A percentile compares a stretch with the other conserved stretches of the same genome.
Conservation (phyloP, 2,888 invertebrate genomes). For the Drosophila ochracea region DNA sequence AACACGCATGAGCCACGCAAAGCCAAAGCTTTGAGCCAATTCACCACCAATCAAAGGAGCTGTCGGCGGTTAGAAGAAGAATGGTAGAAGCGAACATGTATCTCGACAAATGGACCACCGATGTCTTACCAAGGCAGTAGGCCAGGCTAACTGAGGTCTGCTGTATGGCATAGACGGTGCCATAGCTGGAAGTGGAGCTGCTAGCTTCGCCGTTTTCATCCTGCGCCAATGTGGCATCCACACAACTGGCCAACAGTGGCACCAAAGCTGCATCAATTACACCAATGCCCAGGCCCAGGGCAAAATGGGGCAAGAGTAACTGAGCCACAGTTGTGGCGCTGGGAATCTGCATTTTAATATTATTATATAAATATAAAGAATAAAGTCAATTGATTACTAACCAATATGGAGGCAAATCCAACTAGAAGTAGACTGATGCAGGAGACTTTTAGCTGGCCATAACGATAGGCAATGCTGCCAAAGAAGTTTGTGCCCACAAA, state of each 20-base stretch:
- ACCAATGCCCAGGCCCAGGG: slow-evolving; percentile 92
- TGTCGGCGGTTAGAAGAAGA: slow-evolving; percentile 65
- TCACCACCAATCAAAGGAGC: slow-evolving; percentile 92
- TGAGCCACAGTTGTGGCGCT: slow-evolving; percentile 88
- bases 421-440: slow-evolving; percentile 88
- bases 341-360: slow-evolving; percentile 86
- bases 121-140: slow-evolving; percentile 89
- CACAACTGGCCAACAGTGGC: slow-evolving; percentile 91
- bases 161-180: slow-evolving; percentile 93
- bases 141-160: slow-evolving; percentile 93
- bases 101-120: accelerated
- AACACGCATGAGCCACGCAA: slow-evolving; percentile 90
- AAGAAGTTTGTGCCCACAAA: slow-evolving; percentile 93
- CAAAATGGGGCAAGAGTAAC: slow-evolving; percentile 91
- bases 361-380: not conserved
- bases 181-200: slow-evolving; percentile 87
- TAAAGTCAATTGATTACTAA: slow-evolving; percentile 81
- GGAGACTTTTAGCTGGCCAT: slow-evolving; percentile 89
- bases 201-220: slow-evolving; percentile 64
- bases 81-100: too few relatives aligned
- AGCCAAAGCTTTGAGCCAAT: slow-evolving; percentile 89
- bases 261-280: slow-evolving; percentile 92
- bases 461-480: slow-evolving; percentile 88
- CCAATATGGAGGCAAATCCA: slow-evolving; percentile 88
- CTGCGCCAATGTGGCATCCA: slow-evolving; percentile 86